A percentile compares a stretch with the other conserved stretches of the same genome.
Evolutionary conservation across 1,140 invertebrate species (phyloP).

Genomic region (Pseudomyrmex cubaensis): DNA sequence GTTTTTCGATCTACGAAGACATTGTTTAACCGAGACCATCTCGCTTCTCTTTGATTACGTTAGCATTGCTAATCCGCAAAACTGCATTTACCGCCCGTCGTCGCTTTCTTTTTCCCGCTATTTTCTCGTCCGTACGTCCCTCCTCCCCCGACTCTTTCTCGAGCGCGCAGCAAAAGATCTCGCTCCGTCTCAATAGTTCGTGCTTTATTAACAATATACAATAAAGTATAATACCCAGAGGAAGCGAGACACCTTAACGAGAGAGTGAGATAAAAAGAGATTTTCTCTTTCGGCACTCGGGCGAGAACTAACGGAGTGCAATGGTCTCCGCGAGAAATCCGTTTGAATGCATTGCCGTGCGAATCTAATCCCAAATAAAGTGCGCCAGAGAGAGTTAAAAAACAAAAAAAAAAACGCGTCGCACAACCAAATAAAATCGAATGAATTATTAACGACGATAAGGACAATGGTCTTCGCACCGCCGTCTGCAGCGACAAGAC

Average conservation of each 20-base stretch:
- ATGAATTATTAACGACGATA: constrained; percentile 53
- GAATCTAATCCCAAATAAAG: constrained; percentile 51
- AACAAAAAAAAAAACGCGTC: not conserved
- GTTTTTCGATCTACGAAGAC: constrained; percentile 36
- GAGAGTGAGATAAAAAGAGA: constrained; percentile 21
- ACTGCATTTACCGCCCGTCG: constrained; percentile 37
- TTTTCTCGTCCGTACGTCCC: not conserved
- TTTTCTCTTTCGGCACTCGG: constrained; percentile 28
- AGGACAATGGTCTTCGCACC: constrained; percentile 27
- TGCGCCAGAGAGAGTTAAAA: not conserved
- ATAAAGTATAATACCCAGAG: constrained; percentile 29
- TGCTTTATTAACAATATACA: constrained; percentile 44
- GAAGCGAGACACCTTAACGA: constrained; percentile 23
- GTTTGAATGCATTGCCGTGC: constrained; percentile 38
- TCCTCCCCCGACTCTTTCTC: too few relatives aligned
- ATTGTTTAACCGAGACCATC: constrained; percentile 49
- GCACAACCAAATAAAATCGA: constrained; percentile 37
- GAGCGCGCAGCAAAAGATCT: constrained; percentile 23
- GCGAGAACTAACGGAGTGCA: not conserved
- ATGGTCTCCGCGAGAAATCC: constrained; percentile 37
- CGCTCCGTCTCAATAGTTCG: constrained; percentile 25
- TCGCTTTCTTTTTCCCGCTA: not conserved
- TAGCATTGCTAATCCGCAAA: constrained; percentile 59
- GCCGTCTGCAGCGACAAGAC: not conserved
- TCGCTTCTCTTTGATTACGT: constrained; percentile 55